phyloP scores from a whole-genome alignment of 2,113 vertebrate genomes.

The Hiodon tergisus region DNA sequence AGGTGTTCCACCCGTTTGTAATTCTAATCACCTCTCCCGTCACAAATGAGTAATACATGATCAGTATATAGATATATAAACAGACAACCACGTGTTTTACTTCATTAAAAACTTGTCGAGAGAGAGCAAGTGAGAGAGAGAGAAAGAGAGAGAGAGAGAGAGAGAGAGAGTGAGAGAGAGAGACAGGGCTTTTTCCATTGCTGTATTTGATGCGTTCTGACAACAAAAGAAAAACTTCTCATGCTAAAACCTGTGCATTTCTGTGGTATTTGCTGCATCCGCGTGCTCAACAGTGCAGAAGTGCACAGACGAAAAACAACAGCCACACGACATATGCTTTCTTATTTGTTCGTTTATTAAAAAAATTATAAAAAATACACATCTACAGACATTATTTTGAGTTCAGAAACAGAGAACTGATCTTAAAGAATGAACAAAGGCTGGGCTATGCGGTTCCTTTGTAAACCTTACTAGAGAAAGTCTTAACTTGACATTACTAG shows the following conservation, averaged over 20 bases:
- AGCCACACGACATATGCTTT: background rate
- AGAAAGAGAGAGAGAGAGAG: too few species aligned
- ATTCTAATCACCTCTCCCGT: slow-evolving; percentile 15
- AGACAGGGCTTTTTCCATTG: too few species aligned
- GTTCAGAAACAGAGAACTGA: background rate
- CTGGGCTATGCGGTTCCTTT: background rate
- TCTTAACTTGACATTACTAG: too few species aligned
- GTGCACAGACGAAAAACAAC: background rate
- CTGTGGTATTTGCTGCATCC: background rate
- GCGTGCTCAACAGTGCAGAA: slow-evolving; percentile 11
- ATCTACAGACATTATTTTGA: slow-evolving; percentile 5
- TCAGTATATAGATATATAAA: background rate
- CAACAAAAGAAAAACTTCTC: background rate
- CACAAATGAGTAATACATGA: slow-evolving; percentile 15
- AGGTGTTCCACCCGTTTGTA: background rate
- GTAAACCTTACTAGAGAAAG: background rate
- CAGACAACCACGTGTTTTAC: background rate
- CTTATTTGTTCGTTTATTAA: slow-evolving; percentile 13
- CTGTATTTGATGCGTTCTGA: too few species aligned
- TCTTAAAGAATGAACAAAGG: slow-evolving; percentile 7
- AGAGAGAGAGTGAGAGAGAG: too few species aligned
- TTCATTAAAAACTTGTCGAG: background rate
- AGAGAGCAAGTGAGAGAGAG: background rate
- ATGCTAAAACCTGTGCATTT: background rate
- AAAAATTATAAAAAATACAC: background rate